Evolutionary conservation across 2,888 invertebrate genomes (phyloP).

Genomic region (Callinectes sapidus): DNA sequence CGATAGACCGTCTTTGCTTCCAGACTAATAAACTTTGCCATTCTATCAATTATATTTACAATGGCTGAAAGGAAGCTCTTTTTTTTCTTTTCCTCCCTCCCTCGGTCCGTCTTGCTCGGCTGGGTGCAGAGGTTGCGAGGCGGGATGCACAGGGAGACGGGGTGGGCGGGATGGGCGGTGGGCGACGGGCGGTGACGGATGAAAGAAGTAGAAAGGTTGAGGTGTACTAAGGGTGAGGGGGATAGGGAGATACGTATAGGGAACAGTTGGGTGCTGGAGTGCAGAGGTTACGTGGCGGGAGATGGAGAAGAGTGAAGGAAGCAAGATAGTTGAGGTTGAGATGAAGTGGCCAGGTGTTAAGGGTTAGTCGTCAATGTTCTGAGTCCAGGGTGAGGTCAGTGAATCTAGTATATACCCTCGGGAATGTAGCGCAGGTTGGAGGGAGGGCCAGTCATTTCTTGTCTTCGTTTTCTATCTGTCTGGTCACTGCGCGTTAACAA

Average conservation of each 20-base stretch:
- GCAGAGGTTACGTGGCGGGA: neutral
- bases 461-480: neutral
- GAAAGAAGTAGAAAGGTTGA: too few relatives aligned
- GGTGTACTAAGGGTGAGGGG: too few relatives aligned
- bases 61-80: neutral
- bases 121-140: neutral
- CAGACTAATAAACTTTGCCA: neutral
- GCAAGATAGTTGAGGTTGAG: neutral
- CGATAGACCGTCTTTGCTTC: neutral
- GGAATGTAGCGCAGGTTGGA: neutral
- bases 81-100: neutral
- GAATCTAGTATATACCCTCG: neutral
- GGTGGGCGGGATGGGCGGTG: too few relatives aligned
- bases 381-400: neutral
- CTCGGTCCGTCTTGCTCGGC: neutral
- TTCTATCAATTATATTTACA: constrained; percentile 21
- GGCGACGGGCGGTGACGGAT: too few relatives aligned
- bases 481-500: neutral
- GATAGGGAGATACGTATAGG: too few relatives aligned
- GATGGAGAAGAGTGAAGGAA: neutral
- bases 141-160: neutral
- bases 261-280: neutral
- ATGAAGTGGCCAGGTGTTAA: neutral
- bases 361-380: neutral
- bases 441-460: neutral